These are phyloP conservation scores for Toxostoma redivivum DNA, from an alignment of 2,113 vertebrate species.

Conservation along the genomic window DNA sequence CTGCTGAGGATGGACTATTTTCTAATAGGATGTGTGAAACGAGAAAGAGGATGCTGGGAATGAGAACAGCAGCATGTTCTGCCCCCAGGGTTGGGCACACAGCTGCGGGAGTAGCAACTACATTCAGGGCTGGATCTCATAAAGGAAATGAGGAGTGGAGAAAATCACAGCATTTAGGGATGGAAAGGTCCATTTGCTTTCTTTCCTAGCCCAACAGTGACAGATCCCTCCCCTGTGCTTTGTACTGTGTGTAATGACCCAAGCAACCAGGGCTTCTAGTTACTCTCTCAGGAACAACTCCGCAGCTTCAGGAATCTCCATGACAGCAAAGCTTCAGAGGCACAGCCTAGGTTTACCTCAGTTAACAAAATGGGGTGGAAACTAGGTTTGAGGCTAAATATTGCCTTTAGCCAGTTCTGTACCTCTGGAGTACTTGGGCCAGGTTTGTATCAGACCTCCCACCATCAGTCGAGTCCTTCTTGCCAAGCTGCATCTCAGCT, in stretches of 20 bases:
- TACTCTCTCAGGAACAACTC: neutral
- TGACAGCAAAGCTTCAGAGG: neutral
- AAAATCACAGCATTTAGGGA: neutral
- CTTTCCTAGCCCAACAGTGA: neutral
- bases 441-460: neutral
- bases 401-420: neutral
- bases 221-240: neutral
- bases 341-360: neutral
- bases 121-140: neutral
- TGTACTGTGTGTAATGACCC: conserved; percentile 28
- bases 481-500: neutral
- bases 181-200: conserved; percentile 19
- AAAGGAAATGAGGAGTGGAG: conserved; percentile 38
- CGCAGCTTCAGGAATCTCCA: neutral
- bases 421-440: neutral
- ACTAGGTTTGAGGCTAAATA: neutral
- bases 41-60: neutral
- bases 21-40: neutral
- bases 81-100: neutral
- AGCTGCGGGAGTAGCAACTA: neutral
- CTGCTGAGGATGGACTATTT: neutral
- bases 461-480: neutral
- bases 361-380: neutral
- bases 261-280: neutral
- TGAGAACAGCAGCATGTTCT: neutral